Evolutionary conservation across 2,888 invertebrate genomes (phyloP).

Genomic region (Conops quadrifasciatus): DNA sequence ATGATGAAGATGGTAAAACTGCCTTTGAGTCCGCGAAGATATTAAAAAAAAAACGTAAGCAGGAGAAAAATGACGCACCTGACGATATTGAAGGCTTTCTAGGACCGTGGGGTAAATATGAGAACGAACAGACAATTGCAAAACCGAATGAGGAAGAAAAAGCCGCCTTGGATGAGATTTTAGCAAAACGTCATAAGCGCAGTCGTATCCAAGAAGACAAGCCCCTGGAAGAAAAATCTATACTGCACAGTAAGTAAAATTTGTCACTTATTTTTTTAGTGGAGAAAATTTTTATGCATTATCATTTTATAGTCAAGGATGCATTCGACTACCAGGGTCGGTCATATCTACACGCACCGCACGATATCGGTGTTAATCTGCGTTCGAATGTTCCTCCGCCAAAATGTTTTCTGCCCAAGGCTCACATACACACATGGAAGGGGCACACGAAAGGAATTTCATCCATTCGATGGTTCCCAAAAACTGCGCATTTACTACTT

Average conservation of each 20-base stretch:
- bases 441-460: constrained; percentile 98
- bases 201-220: constrained; percentile 89
- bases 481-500: constrained; percentile 91
- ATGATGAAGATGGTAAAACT: constrained; percentile 80
- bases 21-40: constrained; percentile 89
- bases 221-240: constrained; percentile 93
- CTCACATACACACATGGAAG: constrained; percentile 94
- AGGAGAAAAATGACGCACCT: constrained; percentile 88
- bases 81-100: constrained; percentile 93
- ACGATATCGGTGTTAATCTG: constrained; percentile 90
- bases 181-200: constrained; percentile 89
- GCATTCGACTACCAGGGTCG: constrained; percentile 96
- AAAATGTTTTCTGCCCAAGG: constrained; percentile 95
- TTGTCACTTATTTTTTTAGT: neutral
- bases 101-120: constrained; percentile 97
- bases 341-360: constrained; percentile 91
- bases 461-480: constrained; percentile 93
- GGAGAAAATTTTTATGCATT: constrained; percentile 7
- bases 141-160: constrained; percentile 94
- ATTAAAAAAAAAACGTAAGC: constrained; percentile 80
- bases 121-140: constrained; percentile 87
- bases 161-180: constrained; percentile 91
- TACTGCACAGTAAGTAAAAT: constrained; percentile 80
- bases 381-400: constrained; percentile 89
- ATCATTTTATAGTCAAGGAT: constrained; percentile 77